phyloP scores from a whole-genome alignment of 2,113 vertebrate species.

The Elephantulus edwardii region DNA sequence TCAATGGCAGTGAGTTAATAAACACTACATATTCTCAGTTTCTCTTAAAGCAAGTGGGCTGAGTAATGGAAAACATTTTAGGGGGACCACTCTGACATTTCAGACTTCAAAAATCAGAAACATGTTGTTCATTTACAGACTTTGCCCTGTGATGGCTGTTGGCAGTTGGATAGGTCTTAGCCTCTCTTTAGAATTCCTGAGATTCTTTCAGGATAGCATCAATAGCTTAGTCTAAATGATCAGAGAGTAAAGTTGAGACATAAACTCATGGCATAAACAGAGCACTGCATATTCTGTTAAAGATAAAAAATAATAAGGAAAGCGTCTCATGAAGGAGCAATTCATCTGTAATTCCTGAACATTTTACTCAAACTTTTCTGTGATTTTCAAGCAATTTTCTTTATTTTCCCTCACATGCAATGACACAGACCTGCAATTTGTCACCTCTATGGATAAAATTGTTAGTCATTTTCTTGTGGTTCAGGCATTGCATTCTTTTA shows the following conservation, averaged over 20 bases:
- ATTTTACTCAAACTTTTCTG: slow-evolving; percentile 44
- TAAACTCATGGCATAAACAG: slow-evolving; percentile 53
- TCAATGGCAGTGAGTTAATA: background rate
- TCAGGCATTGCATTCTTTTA: slow-evolving; percentile 43
- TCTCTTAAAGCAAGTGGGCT: background rate
- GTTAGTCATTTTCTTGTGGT: slow-evolving; percentile 62
- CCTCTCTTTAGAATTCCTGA: background rate
- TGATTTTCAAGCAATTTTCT: slow-evolving; percentile 73
- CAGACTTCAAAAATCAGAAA: background rate
- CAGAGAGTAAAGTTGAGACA: slow-evolving; percentile 64
- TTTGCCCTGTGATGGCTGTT: background rate
- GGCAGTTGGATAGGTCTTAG: fast-evolving
- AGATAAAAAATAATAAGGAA: slow-evolving; percentile 63
- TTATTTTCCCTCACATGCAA: slow-evolving; percentile 65
- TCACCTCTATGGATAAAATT: slow-evolving; percentile 64
- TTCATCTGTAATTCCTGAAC: slow-evolving; percentile 56
- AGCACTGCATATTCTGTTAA: slow-evolving; percentile 41
- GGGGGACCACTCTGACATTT: background rate
- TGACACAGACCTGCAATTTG: slow-evolving; percentile 66
- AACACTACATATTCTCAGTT: background rate
- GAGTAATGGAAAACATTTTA: background rate
- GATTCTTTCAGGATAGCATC: background rate
- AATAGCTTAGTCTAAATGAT: slow-evolving; percentile 35
- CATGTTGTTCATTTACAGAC: background rate
- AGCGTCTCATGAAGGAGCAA: slow-evolving; percentile 42